Evolutionary conservation across 2,888 invertebrate species (phyloP), one percentile per base, ranked within the genome.

Genomic region (Lycia hirtaria): DNA sequence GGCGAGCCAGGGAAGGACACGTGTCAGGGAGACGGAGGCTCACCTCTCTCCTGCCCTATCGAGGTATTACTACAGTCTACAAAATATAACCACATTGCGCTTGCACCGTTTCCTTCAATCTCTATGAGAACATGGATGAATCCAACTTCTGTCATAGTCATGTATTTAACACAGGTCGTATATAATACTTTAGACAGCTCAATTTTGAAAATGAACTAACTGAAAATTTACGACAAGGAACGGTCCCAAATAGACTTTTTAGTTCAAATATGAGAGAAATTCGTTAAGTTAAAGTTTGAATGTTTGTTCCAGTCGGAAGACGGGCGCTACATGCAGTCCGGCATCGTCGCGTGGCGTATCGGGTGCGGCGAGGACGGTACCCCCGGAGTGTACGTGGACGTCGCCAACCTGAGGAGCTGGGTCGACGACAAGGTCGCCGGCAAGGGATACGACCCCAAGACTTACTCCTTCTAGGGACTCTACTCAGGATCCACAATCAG

Each of bases 311-410:
- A 89, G 90, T 63, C 56, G 48, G 80, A 87, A 30, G 61, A 67
- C 0, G 78, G 76, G 6, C 83, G 88, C 3, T 89, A 78, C 70
- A 69, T 79, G 32, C 87, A 88, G 59, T 72, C 71, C 43, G 96
- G 96, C 0, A 95, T 96, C 33, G 96, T 97, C 0, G 94, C 96
- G 0, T 97, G 97, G 97, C 97, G 97, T 14, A 95, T 97, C 64
- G 96, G 95, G 0, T 97, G 97, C 71, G 96, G 96, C 0, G 86
- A 86, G 14, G 86, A 92, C 45, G 88, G 93, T 33, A 92, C 93
- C 15, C 96, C 96, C 0, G 96, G 96, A 0, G 95, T 96, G 0
- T 97, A 97, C 76, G 95, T 94, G 0, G 95, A 95, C 75, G 93
- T 97, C 1, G 91, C 94, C 0, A 78, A 88, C 26, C 92, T 94